These are phyloP conservation scores for Drosophila subpulchrella DNA, from an alignment of 1,140 invertebrate species.

Conservation along the genomic window DNA sequence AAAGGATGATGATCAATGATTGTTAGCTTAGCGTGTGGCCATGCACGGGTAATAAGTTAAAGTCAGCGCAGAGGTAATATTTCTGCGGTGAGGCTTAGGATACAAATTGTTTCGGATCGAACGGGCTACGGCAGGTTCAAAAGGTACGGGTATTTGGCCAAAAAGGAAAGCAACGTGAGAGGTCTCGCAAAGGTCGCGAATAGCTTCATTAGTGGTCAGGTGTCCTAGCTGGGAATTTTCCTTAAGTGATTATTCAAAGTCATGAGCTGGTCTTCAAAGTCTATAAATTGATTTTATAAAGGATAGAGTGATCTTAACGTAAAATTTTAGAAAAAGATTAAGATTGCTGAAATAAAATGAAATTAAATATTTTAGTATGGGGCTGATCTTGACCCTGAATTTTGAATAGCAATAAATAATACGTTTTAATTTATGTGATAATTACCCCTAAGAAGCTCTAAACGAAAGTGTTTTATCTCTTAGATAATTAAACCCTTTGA, in stretches of 20 bases:
- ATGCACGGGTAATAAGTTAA: slow-evolving; percentile 54
- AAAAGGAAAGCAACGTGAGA: slow-evolving; percentile 35
- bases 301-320: neutral
- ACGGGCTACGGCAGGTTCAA: slow-evolving; percentile 17
- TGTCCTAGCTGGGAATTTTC: slow-evolving; percentile 1
- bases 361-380: too few species aligned
- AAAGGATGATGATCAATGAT: slow-evolving; percentile 76
- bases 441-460: neutral
- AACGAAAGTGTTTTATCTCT: neutral
- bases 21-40: slow-evolving; percentile 77
- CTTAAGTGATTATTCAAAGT: slow-evolving; percentile 4
- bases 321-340: too few species aligned
- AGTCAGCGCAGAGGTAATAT: slow-evolving; percentile 43
- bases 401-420: neutral
- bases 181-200: slow-evolving; percentile 19
- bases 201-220: slow-evolving; percentile 30
- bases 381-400: neutral
- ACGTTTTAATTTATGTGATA: neutral
- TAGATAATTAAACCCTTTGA: slow-evolving; percentile 7
- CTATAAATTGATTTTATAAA: neutral
- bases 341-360: too few species aligned
- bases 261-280: neutral
- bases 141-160: slow-evolving; percentile 25
- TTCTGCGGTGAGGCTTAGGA: slow-evolving; percentile 53
- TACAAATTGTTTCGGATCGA: slow-evolving; percentile 56